Conservation (phyloP, 2,113 vertebrate genomes). For the Sorex fumeus region DNA sequence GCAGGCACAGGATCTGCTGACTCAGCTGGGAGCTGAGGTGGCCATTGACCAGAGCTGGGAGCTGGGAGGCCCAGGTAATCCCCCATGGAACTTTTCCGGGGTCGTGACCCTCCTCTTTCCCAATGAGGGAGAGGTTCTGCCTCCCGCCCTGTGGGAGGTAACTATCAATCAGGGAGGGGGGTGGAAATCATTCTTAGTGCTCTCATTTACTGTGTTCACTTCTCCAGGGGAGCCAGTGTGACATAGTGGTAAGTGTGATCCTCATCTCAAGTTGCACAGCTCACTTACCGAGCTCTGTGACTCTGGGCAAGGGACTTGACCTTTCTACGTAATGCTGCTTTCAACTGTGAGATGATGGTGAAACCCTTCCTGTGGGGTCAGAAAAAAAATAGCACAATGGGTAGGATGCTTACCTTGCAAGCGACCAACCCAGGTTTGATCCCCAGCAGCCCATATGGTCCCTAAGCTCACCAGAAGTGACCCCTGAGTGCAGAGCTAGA, state of each 20-base stretch:
- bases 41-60: slow-evolving; percentile 90
- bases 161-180: slow-evolving; percentile 28
- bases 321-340: slow-evolving; percentile 21
- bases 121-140: slow-evolving; percentile 4
- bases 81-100: neutral
- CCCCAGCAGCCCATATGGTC: too few species aligned
- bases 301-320: neutral
- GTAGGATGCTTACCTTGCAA: too few species aligned
- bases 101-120: neutral
- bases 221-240: too few species aligned
- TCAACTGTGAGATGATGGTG: slow-evolving; percentile 37
- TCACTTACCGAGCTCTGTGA: neutral
- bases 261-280: too few species aligned
- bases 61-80: slow-evolving; percentile 84
- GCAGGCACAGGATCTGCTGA: slow-evolving; percentile 93
- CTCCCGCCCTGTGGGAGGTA: neutral
- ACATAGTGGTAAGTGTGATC: too few species aligned
- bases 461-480: too few species aligned
- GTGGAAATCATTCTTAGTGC: neutral
- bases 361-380: neutral
- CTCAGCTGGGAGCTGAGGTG: slow-evolving; percentile 93
- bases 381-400: too few species aligned
- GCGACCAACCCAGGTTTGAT: too few species aligned
- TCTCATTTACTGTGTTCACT: neutral
- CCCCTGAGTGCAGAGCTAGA: too few species aligned